Evolutionary conservation across 2,113 vertebrate genomes (phyloP).

Genomic region (Cercocebus atys): DNA sequence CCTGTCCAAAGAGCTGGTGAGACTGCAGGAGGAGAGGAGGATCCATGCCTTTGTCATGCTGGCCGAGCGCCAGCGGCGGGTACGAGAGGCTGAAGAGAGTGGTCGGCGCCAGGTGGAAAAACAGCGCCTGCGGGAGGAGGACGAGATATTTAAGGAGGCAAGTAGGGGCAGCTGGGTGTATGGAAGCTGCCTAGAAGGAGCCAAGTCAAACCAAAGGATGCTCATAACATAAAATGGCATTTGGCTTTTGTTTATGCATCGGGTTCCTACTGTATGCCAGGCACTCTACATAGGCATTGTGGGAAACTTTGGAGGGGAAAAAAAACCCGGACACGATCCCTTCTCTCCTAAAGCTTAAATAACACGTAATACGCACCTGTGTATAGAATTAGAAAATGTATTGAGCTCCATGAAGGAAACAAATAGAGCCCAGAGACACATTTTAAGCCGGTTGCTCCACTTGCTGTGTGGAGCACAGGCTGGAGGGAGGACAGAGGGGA

Average conservation of each 20-base stretch:
- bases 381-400: not conserved
- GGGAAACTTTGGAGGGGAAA: not conserved
- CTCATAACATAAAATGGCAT: not conserved
- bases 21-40: constrained; percentile 92
- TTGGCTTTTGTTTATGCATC: not conserved
- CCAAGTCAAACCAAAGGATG: not conserved
- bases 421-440: not conserved
- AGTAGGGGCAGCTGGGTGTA: not conserved
- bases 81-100: constrained; percentile 93
- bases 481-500: not conserved
- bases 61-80: constrained; percentile 91
- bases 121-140: constrained; percentile 87
- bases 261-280: not conserved
- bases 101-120: constrained; percentile 92
- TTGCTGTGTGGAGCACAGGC: not conserved
- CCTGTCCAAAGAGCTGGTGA: constrained; percentile 93
- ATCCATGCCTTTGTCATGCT: constrained; percentile 92
- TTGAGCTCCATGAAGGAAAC: not conserved
- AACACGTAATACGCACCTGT: not conserved
- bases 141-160: constrained; percentile 94
- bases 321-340: not conserved
- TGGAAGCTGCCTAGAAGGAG: not conserved
- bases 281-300: not conserved
- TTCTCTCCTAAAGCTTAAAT: not conserved
- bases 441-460: not conserved